These are phyloP conservation scores for Didymodactylos carnosus DNA, from an alignment of 2,888 invertebrate species.

Conservation along the genomic window DNA sequence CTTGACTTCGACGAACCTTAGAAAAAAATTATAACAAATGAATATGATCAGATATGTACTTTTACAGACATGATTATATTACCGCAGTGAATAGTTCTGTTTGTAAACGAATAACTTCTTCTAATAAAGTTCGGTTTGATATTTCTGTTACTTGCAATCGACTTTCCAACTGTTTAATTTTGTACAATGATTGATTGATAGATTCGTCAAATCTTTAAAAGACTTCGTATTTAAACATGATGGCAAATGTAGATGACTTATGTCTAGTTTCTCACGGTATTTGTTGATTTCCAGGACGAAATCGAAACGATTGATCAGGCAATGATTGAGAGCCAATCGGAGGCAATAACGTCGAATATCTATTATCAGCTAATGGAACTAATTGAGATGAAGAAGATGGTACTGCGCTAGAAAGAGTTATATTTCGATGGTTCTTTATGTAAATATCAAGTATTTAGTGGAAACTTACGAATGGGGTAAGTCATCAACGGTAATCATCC, in stretches of 20 bases:
- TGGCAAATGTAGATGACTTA: background rate
- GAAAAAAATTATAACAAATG: too few relatives aligned
- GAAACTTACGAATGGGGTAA: too few relatives aligned
- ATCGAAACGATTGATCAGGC: background rate
- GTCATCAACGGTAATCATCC: too few relatives aligned
- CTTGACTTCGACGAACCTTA: constrained; percentile 25
- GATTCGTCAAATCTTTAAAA: background rate
- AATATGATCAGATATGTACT: too few relatives aligned
- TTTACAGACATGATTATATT: background rate
- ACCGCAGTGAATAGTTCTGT: constrained; percentile 20
- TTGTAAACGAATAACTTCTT: constrained; percentile 31
- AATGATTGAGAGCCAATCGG: background rate
- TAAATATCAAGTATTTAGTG: too few relatives aligned
- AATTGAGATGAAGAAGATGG: background rate
- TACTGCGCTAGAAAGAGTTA: too few relatives aligned
- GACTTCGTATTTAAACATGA: background rate
- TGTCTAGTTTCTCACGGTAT: background rate
- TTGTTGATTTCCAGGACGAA: background rate
- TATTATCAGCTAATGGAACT: background rate
- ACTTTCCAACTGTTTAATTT: constrained; percentile 25
- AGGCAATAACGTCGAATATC: background rate
- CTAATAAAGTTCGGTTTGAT: constrained; percentile 31
- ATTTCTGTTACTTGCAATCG: constrained; percentile 29
- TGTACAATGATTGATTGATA: constrained; percentile 16
- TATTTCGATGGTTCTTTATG: too few relatives aligned